These are phyloP conservation scores for Rhopalosiphum maidis DNA, from an alignment of 1,140 invertebrate genomes.

Conservation along the genomic window DNA sequence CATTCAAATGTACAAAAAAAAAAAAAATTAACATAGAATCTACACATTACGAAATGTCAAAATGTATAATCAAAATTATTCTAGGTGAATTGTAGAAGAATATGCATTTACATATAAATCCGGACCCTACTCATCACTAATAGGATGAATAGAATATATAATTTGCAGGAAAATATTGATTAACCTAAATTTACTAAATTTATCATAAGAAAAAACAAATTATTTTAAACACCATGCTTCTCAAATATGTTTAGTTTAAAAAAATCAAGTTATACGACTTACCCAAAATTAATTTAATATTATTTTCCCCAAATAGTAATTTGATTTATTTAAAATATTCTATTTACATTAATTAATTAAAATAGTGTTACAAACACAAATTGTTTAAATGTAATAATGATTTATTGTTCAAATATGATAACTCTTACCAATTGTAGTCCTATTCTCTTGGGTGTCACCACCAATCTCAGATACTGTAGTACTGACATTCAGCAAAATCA, in stretches of 20 bases:
- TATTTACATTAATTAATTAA: constrained; percentile 34
- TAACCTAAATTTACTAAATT: background rate
- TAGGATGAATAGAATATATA: background rate
- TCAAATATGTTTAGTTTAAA: background rate
- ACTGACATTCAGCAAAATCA: constrained; percentile 57
- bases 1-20: no score
- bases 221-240: background rate
- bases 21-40: no score
- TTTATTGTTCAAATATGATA: constrained; percentile 54
- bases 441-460: constrained; percentile 55
- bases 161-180: background rate
- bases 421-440: constrained; percentile 57
- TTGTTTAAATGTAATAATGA: constrained; percentile 31
- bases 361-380: background rate
- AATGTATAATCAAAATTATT: no score
- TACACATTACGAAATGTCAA: no score
- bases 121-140: background rate
- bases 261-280: background rate
- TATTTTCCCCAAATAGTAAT: constrained; percentile 13
- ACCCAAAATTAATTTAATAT: background rate
- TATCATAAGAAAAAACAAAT: background rate
- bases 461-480: constrained; percentile 56
- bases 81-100: no score
- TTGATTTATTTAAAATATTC: constrained; percentile 41
- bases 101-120: no score